Evolutionary conservation across 2,113 vertebrate genomes (phyloP).

Genomic region (Diadophis punctatus): DNA sequence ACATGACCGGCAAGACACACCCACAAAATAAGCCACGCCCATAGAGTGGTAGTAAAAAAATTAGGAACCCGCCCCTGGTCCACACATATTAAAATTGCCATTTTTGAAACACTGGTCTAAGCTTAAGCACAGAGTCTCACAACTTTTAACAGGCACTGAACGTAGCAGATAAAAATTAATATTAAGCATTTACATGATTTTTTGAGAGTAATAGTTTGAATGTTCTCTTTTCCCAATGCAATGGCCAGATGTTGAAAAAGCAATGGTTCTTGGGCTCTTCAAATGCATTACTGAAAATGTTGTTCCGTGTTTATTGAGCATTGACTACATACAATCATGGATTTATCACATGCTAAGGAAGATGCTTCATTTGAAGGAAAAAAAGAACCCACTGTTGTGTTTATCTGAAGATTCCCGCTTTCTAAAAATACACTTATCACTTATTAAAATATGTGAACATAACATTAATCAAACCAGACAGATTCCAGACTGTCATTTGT

Average conservation of each 20-base stretch:
- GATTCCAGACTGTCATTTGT: not conserved
- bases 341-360: not conserved
- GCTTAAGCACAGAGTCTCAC: not conserved
- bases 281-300: not conserved
- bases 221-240: not conserved
- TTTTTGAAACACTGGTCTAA: not conserved
- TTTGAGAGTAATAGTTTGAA: not conserved
- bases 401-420: not conserved
- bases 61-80: no score
- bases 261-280: not conserved
- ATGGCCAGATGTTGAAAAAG: not conserved
- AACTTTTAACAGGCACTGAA: not conserved
- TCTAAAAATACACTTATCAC: not conserved
- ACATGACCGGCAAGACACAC: no score
- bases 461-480: not conserved
- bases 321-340: not conserved
- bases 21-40: no score
- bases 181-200: not conserved
- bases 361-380: not conserved
- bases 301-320: not conserved
- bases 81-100: not conserved
- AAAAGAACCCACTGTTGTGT: not conserved
- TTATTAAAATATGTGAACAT: not conserved
- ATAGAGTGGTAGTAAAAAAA: no score
- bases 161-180: not conserved